These are phyloP conservation scores for Eumeta japonica DNA, from an alignment of 1,140 invertebrate species.

Conservation along the genomic window DNA sequence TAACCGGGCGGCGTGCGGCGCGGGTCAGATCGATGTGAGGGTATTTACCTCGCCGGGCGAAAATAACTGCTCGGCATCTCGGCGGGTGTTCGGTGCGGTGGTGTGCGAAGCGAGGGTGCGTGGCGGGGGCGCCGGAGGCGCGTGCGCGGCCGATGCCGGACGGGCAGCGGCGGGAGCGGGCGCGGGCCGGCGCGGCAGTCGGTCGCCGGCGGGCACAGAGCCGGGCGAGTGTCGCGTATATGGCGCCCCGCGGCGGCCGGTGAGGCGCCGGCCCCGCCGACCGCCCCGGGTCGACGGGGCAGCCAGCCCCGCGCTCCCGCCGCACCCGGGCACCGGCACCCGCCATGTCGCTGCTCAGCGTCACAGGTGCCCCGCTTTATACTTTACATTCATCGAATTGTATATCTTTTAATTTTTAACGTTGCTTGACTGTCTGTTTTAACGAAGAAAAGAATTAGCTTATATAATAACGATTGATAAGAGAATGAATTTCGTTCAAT, in stretches of 20 bases:
- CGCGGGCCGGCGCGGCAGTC: slow-evolving; percentile 49
- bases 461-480: no score
- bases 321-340: slow-evolving; percentile 32
- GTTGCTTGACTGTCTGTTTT: no score
- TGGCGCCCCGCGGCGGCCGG: slow-evolving; percentile 50
- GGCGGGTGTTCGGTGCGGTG: slow-evolving; percentile 48
- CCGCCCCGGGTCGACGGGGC: slow-evolving; percentile 50
- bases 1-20: slow-evolving; percentile 48
- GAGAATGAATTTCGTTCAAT: no score
- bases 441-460: no score
- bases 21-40: slow-evolving; percentile 55
- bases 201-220: slow-evolving; percentile 48
- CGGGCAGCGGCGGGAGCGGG: slow-evolving; percentile 48
- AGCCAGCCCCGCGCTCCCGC: slow-evolving; percentile 34
- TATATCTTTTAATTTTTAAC: no score
- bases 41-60: slow-evolving; percentile 55
- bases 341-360: slow-evolving; percentile 59
- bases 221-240: slow-evolving; percentile 44
- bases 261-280: slow-evolving; percentile 50
- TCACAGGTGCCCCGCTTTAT: slow-evolving; percentile 58
- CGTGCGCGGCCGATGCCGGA: slow-evolving; percentile 25
- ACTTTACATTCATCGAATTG: no score
- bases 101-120: slow-evolving; percentile 32
- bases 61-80: slow-evolving; percentile 30
- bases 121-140: slow-evolving; percentile 26